Conservation (phyloP, 1,140 invertebrate genomes). For the Eumeta japonica region DNA sequence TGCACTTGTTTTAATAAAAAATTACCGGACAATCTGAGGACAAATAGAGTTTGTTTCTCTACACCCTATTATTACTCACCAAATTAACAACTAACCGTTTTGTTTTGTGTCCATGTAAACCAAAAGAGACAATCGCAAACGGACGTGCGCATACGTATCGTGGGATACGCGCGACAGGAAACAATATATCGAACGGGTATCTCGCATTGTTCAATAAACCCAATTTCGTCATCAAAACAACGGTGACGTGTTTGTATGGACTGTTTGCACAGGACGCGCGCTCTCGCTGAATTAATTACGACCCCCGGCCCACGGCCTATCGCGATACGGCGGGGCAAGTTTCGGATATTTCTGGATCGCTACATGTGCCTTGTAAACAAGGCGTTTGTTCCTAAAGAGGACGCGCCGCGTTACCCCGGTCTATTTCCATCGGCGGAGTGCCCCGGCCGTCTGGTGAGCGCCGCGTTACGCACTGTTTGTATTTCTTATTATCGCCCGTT, state of each 20-base stretch:
- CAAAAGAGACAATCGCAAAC: too few species aligned
- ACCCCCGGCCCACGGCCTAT: conserved; percentile 11
- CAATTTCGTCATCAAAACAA: too few species aligned
- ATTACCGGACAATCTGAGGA: too few species aligned
- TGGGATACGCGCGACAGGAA: too few species aligned
- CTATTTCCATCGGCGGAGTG: conserved; percentile 21
- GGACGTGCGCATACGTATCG: too few species aligned
- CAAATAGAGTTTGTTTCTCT: too few species aligned
- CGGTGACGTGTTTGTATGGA: neutral
- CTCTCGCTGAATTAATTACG: conserved; percentile 17
- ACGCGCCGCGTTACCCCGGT: conserved; percentile 9
- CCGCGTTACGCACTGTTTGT: conserved; percentile 15
- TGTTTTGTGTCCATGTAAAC: too few species aligned
- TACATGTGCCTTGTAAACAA: conserved; percentile 13
- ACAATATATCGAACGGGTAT: too few species aligned
- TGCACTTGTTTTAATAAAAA: too few species aligned
- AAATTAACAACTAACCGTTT: too few species aligned
- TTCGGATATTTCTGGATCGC: conserved; percentile 14
- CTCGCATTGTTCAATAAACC: too few species aligned
- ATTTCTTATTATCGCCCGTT: conserved; percentile 13
- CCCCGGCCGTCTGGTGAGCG: conserved; percentile 13
- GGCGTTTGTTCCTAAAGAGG: conserved; percentile 20
- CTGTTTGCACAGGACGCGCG: conserved; percentile 19
- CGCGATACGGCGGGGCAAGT: conserved; percentile 6
- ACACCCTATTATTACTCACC: too few species aligned